These are phyloP conservation scores for Pseudochromis fuscus DNA, from an alignment of 2,797 vertebrate species.

Conservation along the genomic window DNA sequence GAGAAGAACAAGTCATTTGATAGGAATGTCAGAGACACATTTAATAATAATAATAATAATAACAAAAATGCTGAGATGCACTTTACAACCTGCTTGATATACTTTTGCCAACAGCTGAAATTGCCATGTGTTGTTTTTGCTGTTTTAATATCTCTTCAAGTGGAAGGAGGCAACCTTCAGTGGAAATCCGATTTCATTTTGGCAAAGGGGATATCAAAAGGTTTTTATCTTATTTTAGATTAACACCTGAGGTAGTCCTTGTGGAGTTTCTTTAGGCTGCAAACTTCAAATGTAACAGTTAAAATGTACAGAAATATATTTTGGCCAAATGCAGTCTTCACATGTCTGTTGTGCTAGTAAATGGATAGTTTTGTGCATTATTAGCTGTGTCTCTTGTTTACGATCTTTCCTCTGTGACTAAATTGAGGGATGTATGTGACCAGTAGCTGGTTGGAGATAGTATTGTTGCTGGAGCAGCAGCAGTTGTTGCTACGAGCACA, in stretches of 20 bases:
- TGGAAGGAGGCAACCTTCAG: slow-evolving; percentile 69
- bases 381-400: slow-evolving; percentile 39
- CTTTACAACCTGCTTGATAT: slow-evolving; percentile 67
- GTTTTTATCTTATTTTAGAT: slow-evolving; percentile 37
- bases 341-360: slow-evolving; percentile 6
- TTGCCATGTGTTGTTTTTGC: slow-evolving; percentile 12
- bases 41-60: too few relatives aligned
- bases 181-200: slow-evolving; percentile 66
- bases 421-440: slow-evolving; percentile 43
- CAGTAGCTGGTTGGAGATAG: background rate
- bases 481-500: slow-evolving; percentile 59
- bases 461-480: slow-evolving; percentile 45
- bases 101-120: slow-evolving; percentile 58
- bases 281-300: slow-evolving; percentile 1
- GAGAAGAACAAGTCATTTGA: slow-evolving; percentile 23
- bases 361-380: slow-evolving; percentile 26
- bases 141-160: slow-evolving; percentile 4
- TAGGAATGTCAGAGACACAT: slow-evolving; percentile 48
- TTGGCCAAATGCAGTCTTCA: slow-evolving; percentile 15
- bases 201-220: slow-evolving; percentile 71
- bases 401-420: slow-evolving; percentile 39
- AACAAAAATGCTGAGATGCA: slow-evolving; percentile 43
- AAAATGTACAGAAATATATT: slow-evolving; percentile 13
- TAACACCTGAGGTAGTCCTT: slow-evolving; percentile 19
- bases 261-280: background rate